Evolutionary conservation across 2,797 vertebrate species (phyloP), one percentile per base, ranked within the genome.

Genomic region (Crocodylus rhombifer): DNA sequence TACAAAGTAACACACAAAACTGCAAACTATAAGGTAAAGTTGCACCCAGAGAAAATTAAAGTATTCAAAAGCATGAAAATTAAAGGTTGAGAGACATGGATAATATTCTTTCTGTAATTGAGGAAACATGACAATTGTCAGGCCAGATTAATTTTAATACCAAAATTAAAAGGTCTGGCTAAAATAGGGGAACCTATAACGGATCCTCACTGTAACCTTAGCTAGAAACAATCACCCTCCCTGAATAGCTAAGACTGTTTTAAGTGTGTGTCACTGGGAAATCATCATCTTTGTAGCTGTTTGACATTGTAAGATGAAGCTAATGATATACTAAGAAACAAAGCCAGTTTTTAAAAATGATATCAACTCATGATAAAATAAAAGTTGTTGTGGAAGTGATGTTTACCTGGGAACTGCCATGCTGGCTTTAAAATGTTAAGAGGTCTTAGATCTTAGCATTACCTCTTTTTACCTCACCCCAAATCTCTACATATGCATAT

Each of bases 71-170:
- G 64, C 10, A 65, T 30, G 28, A n/a, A 65, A 65, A 65, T 30
- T 30, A 65, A 65, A n/a, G 30, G 26, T 30, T 30, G n/a, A 65
- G 64, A 51, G 42, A 51, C 9, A 10, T 57, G 6, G 26, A 89
- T 94, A 89, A 86, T 86, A 89, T 79, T 84, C 64, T 95, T 94
- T 95, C 95, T 95, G 91, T 90, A 96, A 96, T 93, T 89, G 75
- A 94, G 87, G 76, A 97, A 96, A 95, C 82, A 90, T 0, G 0
- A 62, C 33, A 85, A 90, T 85, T 92, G 94, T 87, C 10, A 33
- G 84, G 78, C 36, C 0, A 23, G 60, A 84, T 51, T 84, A 88
- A 82, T 71, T 87, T 96, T 95, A 93, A 88, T 6, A 88, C 63
- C 89, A 91, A 33, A 69, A 81, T 89, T 93, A 86, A 83, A 87